Evolutionary conservation across 2,113 vertebrate species (phyloP).

Genomic region (Rhadina sibilatrix): DNA sequence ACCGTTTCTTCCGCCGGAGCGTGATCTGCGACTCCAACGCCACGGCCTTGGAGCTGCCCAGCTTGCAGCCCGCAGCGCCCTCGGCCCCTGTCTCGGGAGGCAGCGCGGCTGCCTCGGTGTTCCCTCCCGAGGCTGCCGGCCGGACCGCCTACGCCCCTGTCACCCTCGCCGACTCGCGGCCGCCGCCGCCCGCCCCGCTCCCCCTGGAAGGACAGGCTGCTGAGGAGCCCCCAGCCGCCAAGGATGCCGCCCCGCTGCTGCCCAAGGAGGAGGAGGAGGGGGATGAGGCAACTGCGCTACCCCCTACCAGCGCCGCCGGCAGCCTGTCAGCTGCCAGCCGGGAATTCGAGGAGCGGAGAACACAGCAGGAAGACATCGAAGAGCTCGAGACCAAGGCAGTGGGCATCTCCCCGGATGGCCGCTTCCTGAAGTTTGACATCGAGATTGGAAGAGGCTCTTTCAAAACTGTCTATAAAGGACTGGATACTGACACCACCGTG

Average conservation of each 20-base stretch:
- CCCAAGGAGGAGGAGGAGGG: slow-evolving; percentile 47
- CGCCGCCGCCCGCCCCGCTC: not conserved
- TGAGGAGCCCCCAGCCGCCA: slow-evolving; percentile 5
- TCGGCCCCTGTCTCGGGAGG: slow-evolving; percentile 14
- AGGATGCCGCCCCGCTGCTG: slow-evolving; percentile 42
- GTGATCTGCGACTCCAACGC: slow-evolving; percentile 97
- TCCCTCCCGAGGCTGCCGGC: slow-evolving; percentile 26
- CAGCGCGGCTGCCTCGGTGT: slow-evolving; percentile 29
- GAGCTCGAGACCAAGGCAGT: slow-evolving; percentile 97
- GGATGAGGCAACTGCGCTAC: not conserved
- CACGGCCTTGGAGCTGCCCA: slow-evolving; percentile 92
- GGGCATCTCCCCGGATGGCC: slow-evolving; percentile 92
- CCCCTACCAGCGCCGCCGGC: slow-evolving; percentile 56
- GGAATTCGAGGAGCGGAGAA: slow-evolving; percentile 79
- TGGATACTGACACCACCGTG: slow-evolving; percentile 97
- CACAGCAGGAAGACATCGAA: slow-evolving; percentile 90
- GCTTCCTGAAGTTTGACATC: slow-evolving; percentile 98
- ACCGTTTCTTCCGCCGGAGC: slow-evolving; percentile 95
- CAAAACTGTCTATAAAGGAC: slow-evolving; percentile 97
- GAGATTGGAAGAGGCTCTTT: slow-evolving; percentile 97
- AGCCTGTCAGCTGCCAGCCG: slow-evolving; percentile 69
- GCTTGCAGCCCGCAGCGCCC: slow-evolving; percentile 82
- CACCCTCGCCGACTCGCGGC: not conserved
- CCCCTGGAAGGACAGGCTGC: slow-evolving; percentile 1
- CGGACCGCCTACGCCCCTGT: slow-evolving; percentile 3